These are phyloP conservation scores for Trichomycterus rosablanca DNA, from an alignment of 2,113 vertebrate genomes.

Conservation along the genomic window DNA sequence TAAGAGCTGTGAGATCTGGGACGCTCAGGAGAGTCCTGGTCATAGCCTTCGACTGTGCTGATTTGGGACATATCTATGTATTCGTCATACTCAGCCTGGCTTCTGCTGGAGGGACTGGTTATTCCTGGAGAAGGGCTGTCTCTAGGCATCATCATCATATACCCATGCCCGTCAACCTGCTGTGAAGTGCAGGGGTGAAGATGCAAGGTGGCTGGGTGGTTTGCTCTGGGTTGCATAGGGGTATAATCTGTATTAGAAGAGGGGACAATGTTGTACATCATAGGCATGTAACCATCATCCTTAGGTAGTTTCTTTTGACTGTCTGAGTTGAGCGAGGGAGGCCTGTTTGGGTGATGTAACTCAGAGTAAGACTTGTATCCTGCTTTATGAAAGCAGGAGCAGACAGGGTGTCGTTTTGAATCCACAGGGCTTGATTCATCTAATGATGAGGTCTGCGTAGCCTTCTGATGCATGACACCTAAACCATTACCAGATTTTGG, in stretches of 20 bases:
- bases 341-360: slow-evolving; percentile 46
- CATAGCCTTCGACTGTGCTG: slow-evolving; percentile 59
- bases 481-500: slow-evolving; percentile 71
- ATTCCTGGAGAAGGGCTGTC: slow-evolving; percentile 74
- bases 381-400: slow-evolving; percentile 76
- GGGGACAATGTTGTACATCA: slow-evolving; percentile 66
- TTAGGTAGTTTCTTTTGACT: slow-evolving; percentile 44
- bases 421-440: slow-evolving; percentile 80
- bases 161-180: slow-evolving; percentile 79
- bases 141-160: slow-evolving; percentile 90
- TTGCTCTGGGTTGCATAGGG: slow-evolving; percentile 62
- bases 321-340: slow-evolving; percentile 43
- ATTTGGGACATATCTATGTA: slow-evolving; percentile 92
- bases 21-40: slow-evolving; percentile 63
- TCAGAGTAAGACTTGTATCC: slow-evolving; percentile 91
- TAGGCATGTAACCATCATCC: slow-evolving; percentile 90
- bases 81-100: slow-evolving; percentile 60
- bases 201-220: slow-evolving; percentile 55
- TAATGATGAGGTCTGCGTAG: slow-evolving; percentile 76
- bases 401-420: slow-evolving; percentile 69
- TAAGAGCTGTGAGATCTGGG: slow-evolving; percentile 57
- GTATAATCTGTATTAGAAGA: slow-evolving; percentile 39
- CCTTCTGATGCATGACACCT: slow-evolving; percentile 60
- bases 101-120: slow-evolving; percentile 57
- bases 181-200: slow-evolving; percentile 68